Base-by-base conservation (phyloP, 2,113 vertebrate genomes). In the Cepphus grylle region DNA sequence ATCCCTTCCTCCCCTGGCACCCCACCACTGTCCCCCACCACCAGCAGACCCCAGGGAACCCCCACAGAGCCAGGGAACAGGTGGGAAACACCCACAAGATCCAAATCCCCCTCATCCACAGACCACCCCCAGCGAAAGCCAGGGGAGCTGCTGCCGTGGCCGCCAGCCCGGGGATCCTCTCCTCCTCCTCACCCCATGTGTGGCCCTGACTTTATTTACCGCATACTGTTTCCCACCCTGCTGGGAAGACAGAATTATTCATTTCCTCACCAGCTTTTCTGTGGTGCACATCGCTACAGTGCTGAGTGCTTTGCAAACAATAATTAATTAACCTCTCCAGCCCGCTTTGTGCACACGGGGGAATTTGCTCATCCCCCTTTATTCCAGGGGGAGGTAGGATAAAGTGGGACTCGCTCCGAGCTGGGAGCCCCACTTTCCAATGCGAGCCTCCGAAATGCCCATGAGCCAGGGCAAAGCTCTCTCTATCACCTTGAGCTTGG, bases 81-180 rank as follows among this genome's bases (percentile, higher is more conserved):
- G 38, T 19, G 47, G 53, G 21, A 34, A 81, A 70, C 42, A 19
- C 50, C 58, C 43, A 16, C 2, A 0, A 50, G 50, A 38, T 19
- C 21, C 8, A 0, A 72, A 29, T 23, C 26, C 12, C 12, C 27
- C 56, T 38, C 6, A 0, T 17, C 47, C 0, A 0, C 40, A 58
- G 55, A 11, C 11, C 43, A 72, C 19, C 52, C 34, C 38, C 1
- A 0, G 42, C 0, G 4, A 67, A 18, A 26, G 61, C 13, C 25
- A 3, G 34, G 10, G 6, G 59, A 67, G 53, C 76, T 11, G 52
- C 66, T 0, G 5, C 29, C 1, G 2, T 1, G 26, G 42, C 69
- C 1, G 5, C 59, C 83, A 38, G 29, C 40, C 62, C 1, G 3
- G 49, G 80, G 81, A 50, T 56, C 58, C 76, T 71, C 34, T 49